These are phyloP conservation scores for Drosophila nebulosa DNA, from an alignment of 1,140 invertebrate species.

Conservation along the genomic window DNA sequence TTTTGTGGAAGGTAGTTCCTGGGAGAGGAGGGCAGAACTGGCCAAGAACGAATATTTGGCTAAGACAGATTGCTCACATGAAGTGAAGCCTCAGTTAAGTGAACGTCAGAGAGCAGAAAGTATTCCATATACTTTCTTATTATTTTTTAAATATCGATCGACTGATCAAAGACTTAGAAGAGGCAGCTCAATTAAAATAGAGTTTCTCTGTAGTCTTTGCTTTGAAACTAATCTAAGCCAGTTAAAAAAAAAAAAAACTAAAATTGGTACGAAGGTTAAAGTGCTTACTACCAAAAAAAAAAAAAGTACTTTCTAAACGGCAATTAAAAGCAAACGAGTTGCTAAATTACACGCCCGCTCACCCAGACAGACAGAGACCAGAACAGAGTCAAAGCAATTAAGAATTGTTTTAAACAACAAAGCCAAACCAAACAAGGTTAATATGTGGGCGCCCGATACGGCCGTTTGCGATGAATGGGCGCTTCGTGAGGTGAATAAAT, in stretches of 20 bases:
- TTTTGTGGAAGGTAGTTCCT: too few species aligned
- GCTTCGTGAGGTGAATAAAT: slow-evolving; percentile 6
- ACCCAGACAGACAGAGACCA: not conserved
- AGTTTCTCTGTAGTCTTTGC: too few species aligned
- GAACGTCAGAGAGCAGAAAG: too few species aligned
- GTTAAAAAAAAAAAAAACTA: not conserved
- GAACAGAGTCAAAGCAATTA: slow-evolving; percentile 31
- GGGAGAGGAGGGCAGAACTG: too few species aligned
- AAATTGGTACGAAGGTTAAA: not conserved
- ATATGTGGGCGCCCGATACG: slow-evolving; percentile 20
- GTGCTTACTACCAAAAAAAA: not conserved
- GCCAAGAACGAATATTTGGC: too few species aligned
- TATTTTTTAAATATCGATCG: too few species aligned
- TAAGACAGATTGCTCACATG: too few species aligned
- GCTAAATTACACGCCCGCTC: slow-evolving; percentile 14
- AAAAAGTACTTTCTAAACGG: not conserved
- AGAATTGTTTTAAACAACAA: slow-evolving; percentile 30
- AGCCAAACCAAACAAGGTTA: slow-evolving; percentile 23
- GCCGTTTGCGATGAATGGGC: slow-evolving; percentile 16
- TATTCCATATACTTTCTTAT: too few species aligned
- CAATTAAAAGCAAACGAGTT: slow-evolving; percentile 9
- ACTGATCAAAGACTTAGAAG: too few species aligned
- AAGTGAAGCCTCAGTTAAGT: too few species aligned
- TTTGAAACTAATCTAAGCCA: not conserved
- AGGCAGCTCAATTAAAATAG: too few species aligned